Conservation (phyloP, 2,797 vertebrate species). For the Okamejei kenojei region DNA sequence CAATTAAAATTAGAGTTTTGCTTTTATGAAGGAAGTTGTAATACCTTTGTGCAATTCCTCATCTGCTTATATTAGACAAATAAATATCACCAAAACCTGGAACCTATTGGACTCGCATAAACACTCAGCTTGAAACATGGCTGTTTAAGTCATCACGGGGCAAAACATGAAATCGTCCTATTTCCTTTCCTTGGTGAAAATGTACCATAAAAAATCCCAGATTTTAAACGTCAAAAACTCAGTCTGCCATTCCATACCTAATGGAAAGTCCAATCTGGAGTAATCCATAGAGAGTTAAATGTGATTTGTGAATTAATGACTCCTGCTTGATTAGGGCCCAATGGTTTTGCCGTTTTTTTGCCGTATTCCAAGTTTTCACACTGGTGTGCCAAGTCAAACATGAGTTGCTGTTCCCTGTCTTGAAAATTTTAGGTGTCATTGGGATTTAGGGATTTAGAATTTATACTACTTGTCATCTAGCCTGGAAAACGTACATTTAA, state of each 20-base stretch:
- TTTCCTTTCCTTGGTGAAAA: slow-evolving; percentile 12
- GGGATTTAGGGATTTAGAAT: background rate
- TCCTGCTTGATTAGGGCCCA: background rate
- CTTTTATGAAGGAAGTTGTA: slow-evolving; percentile 20
- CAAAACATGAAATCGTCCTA: slow-evolving; percentile 24
- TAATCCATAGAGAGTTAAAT: background rate
- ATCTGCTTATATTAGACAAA: slow-evolving; percentile 21
- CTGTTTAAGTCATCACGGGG: slow-evolving; percentile 28
- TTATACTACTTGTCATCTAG: background rate
- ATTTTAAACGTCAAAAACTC: background rate
- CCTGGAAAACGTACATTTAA: background rate
- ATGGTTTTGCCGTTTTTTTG: background rate
- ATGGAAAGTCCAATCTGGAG: background rate
- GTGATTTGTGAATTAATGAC: background rate
- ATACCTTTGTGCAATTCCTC: background rate
- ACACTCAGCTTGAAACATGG: slow-evolving; percentile 15
- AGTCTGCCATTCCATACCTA: background rate
- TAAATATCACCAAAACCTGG: slow-evolving; percentile 15
- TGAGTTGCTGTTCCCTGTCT: background rate
- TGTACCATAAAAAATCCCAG: background rate
- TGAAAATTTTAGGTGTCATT: background rate
- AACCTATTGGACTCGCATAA: slow-evolving; percentile 7
- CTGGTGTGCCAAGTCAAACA: background rate
- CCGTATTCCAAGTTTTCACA: background rate
- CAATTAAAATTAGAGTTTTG: slow-evolving; percentile 23